phyloP scores from a whole-genome alignment of 2,888 invertebrate genomes.

The Hecatera dysodea region DNA sequence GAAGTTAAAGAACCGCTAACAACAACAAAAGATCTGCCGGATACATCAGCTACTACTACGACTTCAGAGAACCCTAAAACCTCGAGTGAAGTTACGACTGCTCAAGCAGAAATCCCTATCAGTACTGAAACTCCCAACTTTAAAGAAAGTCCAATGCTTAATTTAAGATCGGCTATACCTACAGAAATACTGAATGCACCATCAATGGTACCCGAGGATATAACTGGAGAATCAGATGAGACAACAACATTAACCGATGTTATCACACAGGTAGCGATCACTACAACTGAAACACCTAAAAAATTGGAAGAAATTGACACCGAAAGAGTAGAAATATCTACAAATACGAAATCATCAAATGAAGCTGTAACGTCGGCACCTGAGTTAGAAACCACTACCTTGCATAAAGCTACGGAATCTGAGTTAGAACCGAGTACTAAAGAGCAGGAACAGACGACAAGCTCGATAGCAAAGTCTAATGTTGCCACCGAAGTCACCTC shows the following conservation, averaged over 20 bases:
- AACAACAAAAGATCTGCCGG: constrained; percentile 69
- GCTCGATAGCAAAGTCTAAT: constrained; percentile 76
- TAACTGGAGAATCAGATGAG: constrained; percentile 74
- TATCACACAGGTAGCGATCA: constrained; percentile 35
- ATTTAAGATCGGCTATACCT: constrained; percentile 84
- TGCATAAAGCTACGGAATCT: constrained; percentile 50
- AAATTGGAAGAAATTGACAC: constrained; percentile 56
- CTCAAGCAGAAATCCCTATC: constrained; percentile 55
- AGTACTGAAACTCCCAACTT: constrained; percentile 67
- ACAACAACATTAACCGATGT: constrained; percentile 36
- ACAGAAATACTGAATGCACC: constrained; percentile 80
- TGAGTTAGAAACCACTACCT: constrained; percentile 61
- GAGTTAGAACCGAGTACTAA: constrained; percentile 63
- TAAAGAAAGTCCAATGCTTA: constrained; percentile 81
- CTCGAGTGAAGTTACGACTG: constrained; percentile 62
- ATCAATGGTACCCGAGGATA: constrained; percentile 76
- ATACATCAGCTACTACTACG: constrained; percentile 61
- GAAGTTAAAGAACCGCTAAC: constrained; percentile 63
- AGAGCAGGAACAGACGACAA: constrained; percentile 75
- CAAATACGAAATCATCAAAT: constrained; percentile 51
- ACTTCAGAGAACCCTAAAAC: constrained; percentile 70
- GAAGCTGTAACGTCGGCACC: constrained; percentile 53
- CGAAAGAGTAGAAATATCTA: constrained; percentile 32
- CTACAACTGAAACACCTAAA: constrained; percentile 57
- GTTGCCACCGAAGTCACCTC: constrained; percentile 82